A percentile compares a stretch with the other conserved stretches of the same genome.
Evolutionary conservation across 2,888 invertebrate species (phyloP).

Genomic region (Acleris cristana): DNA sequence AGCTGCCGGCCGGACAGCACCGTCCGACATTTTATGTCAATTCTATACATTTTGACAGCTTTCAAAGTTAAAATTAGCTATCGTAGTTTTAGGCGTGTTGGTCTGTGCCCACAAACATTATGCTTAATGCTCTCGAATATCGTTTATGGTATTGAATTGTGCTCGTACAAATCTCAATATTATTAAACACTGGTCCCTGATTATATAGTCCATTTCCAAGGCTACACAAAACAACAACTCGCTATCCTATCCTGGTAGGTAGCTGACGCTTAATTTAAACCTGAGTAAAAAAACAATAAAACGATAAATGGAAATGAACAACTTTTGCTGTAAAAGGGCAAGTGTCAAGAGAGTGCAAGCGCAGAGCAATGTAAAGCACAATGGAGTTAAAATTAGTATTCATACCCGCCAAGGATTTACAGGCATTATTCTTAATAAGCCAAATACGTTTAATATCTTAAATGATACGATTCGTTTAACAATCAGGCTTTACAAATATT

Average conservation of each 20-base stretch:
- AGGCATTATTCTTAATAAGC: neutral
- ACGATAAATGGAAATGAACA: constrained; percentile 15
- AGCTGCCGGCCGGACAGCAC: too few species aligned
- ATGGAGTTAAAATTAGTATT: neutral
- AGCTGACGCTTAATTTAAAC: constrained; percentile 9
- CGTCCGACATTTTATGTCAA: too few species aligned
- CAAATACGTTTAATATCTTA: too few species aligned
- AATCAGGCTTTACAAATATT: too few species aligned
- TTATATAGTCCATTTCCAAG: constrained; percentile 8
- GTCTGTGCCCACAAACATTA: too few species aligned
- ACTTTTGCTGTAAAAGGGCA: constrained; percentile 23
- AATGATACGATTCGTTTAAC: too few species aligned
- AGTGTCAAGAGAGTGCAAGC: constrained; percentile 29
- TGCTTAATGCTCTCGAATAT: too few species aligned
- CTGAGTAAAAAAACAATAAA: constrained; percentile 24
- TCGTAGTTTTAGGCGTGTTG: too few species aligned
- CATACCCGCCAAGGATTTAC: constrained; percentile 3
- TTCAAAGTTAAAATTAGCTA: too few species aligned
- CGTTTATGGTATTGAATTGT: too few species aligned
- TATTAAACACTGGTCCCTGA: neutral
- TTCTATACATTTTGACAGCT: too few species aligned
- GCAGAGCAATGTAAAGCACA: constrained; percentile 9
- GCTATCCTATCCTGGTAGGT: constrained; percentile 18
- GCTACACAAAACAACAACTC: constrained; percentile 10
- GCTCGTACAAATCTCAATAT: too few species aligned